Base-by-base conservation (phyloP, 2,888 invertebrate genomes). In the Nephrocerus scutellatus region DNA sequence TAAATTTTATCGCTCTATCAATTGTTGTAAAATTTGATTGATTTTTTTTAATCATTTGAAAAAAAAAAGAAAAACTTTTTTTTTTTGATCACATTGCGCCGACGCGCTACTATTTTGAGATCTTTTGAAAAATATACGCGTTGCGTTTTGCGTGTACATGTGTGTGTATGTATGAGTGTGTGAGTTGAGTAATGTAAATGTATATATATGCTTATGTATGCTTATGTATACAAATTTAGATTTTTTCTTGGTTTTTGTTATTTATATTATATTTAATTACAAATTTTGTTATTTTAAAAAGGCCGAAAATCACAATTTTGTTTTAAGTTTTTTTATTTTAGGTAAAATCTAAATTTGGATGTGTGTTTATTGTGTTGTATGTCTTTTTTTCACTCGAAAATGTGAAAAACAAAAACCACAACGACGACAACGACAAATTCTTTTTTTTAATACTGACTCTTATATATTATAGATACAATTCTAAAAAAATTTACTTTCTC, bases 221-320 rank as follows among this genome's bases (percentile, higher is more conserved):
- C n/a, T n/a, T n/a, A n/a, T n/a, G n/a, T n/a, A n/a, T n/a, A n/a
- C n/a, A n/a, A n/a, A n/a, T n/a, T n/a, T n/a, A n/a, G n/a, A n/a
- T n/a, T n/a, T n/a, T n/a, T n/a, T n/a, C n/a, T n/a, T n/a, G n/a
- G n/a, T n/a, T n/a, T n/a, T n/a, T n/a, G n/a, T n/a, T n/a, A n/a
- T n/a, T n/a, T n/a, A n/a, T n/a, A n/a, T 48, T 47, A 45, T 32
- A 36, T 28, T 31, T 51, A 55, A 56, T n/a, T n/a, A n/a, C n/a
- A n/a, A n/a, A n/a, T 56, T 56, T 56, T 56, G 55, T 60, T 59
- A 54, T 54, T 43, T 43, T 43, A 59, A 58, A 59, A 60, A 61
- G 61, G 59, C 61, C 60, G 59, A 60, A 60, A 61, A 61, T 61
- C 61, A 60, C 60, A 60, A 60, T 61, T 61, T 61, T 56, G 62